Evolutionary conservation across 1,140 invertebrate genomes (phyloP), one percentile per base, ranked within the genome.

Genomic region (Hyles euphorbiae): DNA sequence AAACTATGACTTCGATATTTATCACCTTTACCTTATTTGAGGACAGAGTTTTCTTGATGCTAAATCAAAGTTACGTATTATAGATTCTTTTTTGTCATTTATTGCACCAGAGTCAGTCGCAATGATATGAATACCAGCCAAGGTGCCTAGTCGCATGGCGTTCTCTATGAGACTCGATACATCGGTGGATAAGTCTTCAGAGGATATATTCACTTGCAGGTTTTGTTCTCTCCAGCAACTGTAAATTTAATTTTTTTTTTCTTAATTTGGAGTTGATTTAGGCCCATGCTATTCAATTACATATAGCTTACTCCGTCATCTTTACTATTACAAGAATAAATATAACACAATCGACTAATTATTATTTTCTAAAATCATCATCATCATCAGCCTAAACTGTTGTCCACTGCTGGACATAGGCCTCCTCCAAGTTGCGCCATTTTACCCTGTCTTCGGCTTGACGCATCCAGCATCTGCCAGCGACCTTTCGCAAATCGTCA

Each of bases 121-220:
- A 33, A 64, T 47, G 6, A 67, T 11, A 43, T 59, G 65, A 7
- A 70, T 59, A 6, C 56, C 65, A 9, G 62, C 65, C 9, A 70
- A 46, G 2, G 53, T 9, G 3, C 53, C 62, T 2, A 56, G 8
- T 6, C 32, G 4, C 12, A 33, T 52, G 11, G 58, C 53, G 5
- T 61, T n/a, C 10, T 61, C 63, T 3, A 72, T 32, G 32, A 54
- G 49, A 12, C 9, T 45, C 6, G 3, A 55, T n/a, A 51, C 56
- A 5, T 60, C 60, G 0, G 32, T 52, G 1, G 40, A 43, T 3
- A 72, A 43, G 22, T 65, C 33, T 32, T 58, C 46, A 11, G 51
- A 61, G 3, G 62, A 61, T 2, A 63, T 43, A 36, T 55, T 11
- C 3, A 70, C 57, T 55, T 64, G 44, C 0, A 70, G 54, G 7